phyloP scores from a whole-genome alignment of 2,888 invertebrate species.

The Gandaritis pyraliata region DNA sequence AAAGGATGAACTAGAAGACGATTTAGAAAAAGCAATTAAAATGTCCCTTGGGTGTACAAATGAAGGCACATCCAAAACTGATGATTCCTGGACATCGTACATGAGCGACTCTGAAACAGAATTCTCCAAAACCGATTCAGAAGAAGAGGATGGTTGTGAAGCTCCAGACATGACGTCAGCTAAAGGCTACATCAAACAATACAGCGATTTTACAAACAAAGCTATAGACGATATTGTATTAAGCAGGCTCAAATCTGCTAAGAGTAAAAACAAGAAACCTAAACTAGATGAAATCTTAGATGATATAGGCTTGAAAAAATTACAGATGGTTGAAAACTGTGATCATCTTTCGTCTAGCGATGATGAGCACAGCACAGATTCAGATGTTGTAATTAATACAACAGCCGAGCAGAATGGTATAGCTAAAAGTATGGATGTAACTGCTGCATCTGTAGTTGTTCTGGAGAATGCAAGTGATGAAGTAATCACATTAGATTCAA shows the following conservation, averaged over 20 bases:
- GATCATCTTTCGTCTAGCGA: conserved; percentile 67
- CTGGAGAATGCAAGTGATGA: conserved; percentile 57
- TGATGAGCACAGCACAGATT: conserved; percentile 60
- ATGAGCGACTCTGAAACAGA: conserved; percentile 76
- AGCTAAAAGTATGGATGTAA: conserved; percentile 44
- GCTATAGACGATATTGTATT: conserved; percentile 86
- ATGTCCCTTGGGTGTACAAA: conserved; percentile 83
- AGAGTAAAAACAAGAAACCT: conserved; percentile 49
- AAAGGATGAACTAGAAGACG: conserved; percentile 76
- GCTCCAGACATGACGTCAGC: conserved; percentile 83
- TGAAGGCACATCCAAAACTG: conserved; percentile 66
- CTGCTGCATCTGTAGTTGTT: conserved; percentile 62
- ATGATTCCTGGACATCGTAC: conserved; percentile 76
- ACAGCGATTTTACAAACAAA: conserved; percentile 89
- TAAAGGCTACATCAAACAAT: conserved; percentile 89
- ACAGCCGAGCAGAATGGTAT: conserved; percentile 25
- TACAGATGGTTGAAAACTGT: conserved; percentile 62
- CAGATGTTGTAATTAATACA: conserved; percentile 40
- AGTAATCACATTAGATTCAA: conserved; percentile 62
- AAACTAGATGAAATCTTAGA: conserved; percentile 66
- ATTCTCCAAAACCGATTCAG: conserved; percentile 66
- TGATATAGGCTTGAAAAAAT: conserved; percentile 68
- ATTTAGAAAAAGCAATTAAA: conserved; percentile 85
- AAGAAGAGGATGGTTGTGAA: conserved; percentile 72
- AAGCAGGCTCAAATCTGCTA: conserved; percentile 48